Percentiles rank a stretch among this genome's conserved stretches.
Conservation (phyloP, 2,113 vertebrate genomes). For the Otis tarda region DNA sequence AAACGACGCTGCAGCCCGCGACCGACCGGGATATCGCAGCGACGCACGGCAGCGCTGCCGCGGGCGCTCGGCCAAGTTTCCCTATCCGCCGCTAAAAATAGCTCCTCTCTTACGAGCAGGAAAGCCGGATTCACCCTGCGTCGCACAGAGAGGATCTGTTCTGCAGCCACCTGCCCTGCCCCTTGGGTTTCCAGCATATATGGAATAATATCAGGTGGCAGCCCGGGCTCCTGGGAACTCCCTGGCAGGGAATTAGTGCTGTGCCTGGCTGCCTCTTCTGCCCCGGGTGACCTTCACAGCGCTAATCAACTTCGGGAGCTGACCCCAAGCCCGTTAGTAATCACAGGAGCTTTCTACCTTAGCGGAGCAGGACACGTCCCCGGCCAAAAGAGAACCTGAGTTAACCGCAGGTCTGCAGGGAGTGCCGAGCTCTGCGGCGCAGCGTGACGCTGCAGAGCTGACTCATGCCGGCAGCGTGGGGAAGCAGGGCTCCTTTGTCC, state of each 20-base stretch:
- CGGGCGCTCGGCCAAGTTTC: not conserved
- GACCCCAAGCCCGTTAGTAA: not conserved
- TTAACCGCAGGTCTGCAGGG: not conserved
- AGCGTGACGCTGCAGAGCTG: not conserved
- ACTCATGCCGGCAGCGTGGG: not conserved
- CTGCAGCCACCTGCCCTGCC: slow-evolving; percentile 9
- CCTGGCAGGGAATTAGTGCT: not conserved
- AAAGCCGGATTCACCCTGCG: not conserved
- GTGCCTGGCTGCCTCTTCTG: not conserved
- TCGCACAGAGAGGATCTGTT: not conserved
- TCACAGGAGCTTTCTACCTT: not conserved
- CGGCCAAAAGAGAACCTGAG: not conserved
- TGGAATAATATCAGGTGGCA: not conserved
- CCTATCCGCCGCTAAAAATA: not conserved
- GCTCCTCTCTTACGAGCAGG: slow-evolving; percentile 1
- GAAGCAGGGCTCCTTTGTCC: not conserved
- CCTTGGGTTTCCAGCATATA: not conserved
- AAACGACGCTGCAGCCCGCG: not conserved
- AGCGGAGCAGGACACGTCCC: not conserved
- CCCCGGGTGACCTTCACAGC: not conserved
- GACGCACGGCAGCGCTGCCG: not conserved
- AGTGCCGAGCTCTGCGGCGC: not conserved
- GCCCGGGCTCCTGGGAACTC: not conserved
- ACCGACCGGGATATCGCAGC: not conserved
- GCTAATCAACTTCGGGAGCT: not conserved